These are phyloP conservation scores for Chrysolina americana DNA, from an alignment of 2,888 invertebrate genomes.

Conservation along the genomic window DNA sequence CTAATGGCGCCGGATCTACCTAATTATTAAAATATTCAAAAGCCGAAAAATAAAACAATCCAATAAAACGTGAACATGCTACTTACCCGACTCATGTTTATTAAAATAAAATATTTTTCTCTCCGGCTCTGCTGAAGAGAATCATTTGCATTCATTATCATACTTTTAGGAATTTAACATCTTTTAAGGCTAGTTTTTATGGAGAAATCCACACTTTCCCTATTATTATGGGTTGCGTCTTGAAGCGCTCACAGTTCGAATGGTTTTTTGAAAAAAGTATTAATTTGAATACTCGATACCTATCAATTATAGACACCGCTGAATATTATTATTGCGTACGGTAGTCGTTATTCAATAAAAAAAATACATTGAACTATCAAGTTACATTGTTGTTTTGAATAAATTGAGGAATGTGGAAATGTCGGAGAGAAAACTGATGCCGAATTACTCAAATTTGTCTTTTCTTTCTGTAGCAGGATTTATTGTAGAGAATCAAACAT, in stretches of 20 bases:
- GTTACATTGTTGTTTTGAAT: slow-evolving; percentile 19
- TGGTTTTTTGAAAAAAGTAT: slow-evolving; percentile 50
- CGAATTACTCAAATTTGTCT: too few species aligned
- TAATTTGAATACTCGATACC: slow-evolving; percentile 48
- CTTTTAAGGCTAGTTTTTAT: slow-evolving; percentile 44
- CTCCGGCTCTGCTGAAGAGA: slow-evolving; percentile 26
- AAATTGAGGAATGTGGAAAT: slow-evolving; percentile 9
- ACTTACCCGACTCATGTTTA: slow-evolving; percentile 58
- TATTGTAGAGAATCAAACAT: too few species aligned
- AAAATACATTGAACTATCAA: slow-evolving; percentile 16
- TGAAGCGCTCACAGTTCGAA: slow-evolving; percentile 46
- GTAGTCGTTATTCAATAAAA: slow-evolving; percentile 36
- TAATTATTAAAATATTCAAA: slow-evolving; percentile 50
- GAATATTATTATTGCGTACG: slow-evolving; percentile 35
- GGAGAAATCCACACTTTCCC: slow-evolving; percentile 48
- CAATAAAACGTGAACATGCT: slow-evolving; percentile 49
- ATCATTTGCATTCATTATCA: slow-evolving; percentile 60
- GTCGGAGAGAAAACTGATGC: not conserved
- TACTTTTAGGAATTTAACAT: slow-evolving; percentile 52
- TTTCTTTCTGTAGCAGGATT: too few species aligned
- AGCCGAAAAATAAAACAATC: slow-evolving; percentile 50
- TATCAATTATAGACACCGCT: slow-evolving; percentile 44
- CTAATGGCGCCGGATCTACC: slow-evolving; percentile 46
- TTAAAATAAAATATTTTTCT: slow-evolving; percentile 57
- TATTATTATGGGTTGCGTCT: slow-evolving; percentile 51